Conservation (phyloP, 1,140 invertebrate species). For the Drosophila arawakana region DNA sequence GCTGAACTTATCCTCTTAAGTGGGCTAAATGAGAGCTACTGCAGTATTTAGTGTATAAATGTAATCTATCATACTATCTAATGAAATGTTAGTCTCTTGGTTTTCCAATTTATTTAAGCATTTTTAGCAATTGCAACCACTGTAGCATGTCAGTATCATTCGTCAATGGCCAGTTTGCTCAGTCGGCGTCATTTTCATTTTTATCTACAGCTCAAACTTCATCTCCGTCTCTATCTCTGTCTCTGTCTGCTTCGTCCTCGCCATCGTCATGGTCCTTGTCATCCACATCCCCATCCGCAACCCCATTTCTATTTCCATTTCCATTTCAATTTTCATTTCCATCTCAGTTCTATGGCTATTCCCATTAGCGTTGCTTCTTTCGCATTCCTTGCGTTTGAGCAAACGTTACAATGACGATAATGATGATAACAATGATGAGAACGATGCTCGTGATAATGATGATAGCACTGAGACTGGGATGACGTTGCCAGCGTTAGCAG, state of each 20-base stretch:
- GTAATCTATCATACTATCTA: too few species aligned
- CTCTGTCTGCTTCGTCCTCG: slow-evolving; percentile 8
- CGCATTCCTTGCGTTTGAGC: slow-evolving; percentile 27
- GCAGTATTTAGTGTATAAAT: too few species aligned
- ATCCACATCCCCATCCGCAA: slow-evolving; percentile 30
- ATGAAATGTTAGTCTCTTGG: too few species aligned
- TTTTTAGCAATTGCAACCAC: neutral
- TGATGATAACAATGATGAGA: slow-evolving; percentile 18
- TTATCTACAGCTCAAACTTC: too few species aligned
- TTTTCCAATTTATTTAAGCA: neutral
- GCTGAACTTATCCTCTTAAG: too few species aligned
- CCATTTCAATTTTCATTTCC: slow-evolving; percentile 48
- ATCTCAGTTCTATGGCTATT: slow-evolving; percentile 21
- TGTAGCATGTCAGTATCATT: slow-evolving; percentile 28
- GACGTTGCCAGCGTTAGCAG: slow-evolving; percentile 31
- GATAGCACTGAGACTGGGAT: slow-evolving; percentile 27
- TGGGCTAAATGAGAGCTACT: too few species aligned
- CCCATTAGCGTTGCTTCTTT: slow-evolving; percentile 31
- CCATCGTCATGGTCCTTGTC: slow-evolving; percentile 8
- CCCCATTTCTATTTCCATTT: slow-evolving; percentile 33
- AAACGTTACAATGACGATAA: slow-evolving; percentile 9
- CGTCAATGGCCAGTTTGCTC: slow-evolving; percentile 28
- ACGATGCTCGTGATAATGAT: slow-evolving; percentile 9
- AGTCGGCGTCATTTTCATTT: slow-evolving; percentile 23
- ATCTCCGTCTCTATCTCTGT: slow-evolving; percentile 5